A percentile compares a stretch with the other conserved stretches of the same genome.
Conservation (phyloP, 1,140 invertebrate genomes). For the Drosophila bocqueti region DNA sequence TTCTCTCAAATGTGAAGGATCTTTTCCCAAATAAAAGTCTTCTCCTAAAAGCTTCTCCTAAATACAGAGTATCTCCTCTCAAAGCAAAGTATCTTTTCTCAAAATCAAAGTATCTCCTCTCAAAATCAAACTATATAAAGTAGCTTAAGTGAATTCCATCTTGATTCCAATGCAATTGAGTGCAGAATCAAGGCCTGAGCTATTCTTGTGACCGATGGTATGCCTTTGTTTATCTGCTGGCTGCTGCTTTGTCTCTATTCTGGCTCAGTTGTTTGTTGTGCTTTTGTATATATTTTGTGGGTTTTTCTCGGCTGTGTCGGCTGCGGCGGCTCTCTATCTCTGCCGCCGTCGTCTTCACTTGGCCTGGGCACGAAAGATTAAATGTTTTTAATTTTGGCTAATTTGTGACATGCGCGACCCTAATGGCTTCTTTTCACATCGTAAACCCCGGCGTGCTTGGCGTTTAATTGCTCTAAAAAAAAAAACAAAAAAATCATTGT, state of each 20-base stretch:
- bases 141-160: background rate
- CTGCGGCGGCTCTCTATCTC: slow-evolving; percentile 18
- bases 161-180: background rate
- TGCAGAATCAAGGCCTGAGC: slow-evolving; percentile 8
- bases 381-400: slow-evolving; percentile 81
- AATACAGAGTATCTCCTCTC: background rate
- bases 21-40: no score
- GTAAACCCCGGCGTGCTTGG: slow-evolving; percentile 55
- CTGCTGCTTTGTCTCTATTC: slow-evolving; percentile 41
- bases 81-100: background rate
- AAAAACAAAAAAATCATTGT: slow-evolving; percentile 39
- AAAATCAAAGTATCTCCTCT: background rate
- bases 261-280: slow-evolving; percentile 22
- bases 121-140: background rate
- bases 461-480: slow-evolving; percentile 71
- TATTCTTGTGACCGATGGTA: slow-evolving; percentile 46
- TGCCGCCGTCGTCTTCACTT: slow-evolving; percentile 32
- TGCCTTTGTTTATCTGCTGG: slow-evolving; percentile 31
- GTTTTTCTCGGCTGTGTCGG: slow-evolving; percentile 49
- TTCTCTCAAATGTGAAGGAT: no score
- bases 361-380: slow-evolving; percentile 63
- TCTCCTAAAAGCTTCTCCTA: no score
- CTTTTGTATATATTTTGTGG: slow-evolving; percentile 52
- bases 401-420: slow-evolving; percentile 81
- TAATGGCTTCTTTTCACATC: slow-evolving; percentile 82